phyloP scores from a whole-genome alignment of 2,888 invertebrate genomes.

The Drosophila meridionalis region DNA sequence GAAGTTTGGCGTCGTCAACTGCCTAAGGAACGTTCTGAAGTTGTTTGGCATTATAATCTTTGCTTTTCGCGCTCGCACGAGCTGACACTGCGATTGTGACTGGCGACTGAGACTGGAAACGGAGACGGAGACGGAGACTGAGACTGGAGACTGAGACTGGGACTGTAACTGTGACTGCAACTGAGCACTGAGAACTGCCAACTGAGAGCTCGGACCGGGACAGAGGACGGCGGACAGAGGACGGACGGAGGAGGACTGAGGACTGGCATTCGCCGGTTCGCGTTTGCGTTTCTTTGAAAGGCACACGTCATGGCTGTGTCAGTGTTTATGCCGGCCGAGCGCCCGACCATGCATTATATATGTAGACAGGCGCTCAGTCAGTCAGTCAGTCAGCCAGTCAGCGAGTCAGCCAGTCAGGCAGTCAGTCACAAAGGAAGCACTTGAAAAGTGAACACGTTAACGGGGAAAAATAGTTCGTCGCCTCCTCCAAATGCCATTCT shows the following conservation, averaged over 20 bases:
- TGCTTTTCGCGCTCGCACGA: conserved; percentile 54
- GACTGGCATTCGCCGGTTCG: conserved; percentile 59
- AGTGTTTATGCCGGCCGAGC: conserved; percentile 67
- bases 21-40: conserved; percentile 49
- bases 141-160: conserved; percentile 8
- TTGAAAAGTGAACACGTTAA: conserved; percentile 75
- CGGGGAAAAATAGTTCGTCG: conserved; percentile 76
- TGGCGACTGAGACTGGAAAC: conserved; percentile 14
- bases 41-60: conserved; percentile 69
- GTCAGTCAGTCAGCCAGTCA: conserved; percentile 22
- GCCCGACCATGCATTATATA: conserved; percentile 61
- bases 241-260: conserved; percentile 8
- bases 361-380: conserved; percentile 64
- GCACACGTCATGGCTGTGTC: conserved; percentile 73
- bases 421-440: conserved; percentile 71
- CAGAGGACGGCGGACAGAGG: conserved; percentile 9
- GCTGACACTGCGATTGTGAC: conserved; percentile 39
- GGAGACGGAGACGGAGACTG: conserved; percentile 11
- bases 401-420: conserved; percentile 41
- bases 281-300: conserved; percentile 72
- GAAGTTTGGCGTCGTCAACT: conserved; percentile 48
- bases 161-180: conserved; percentile 14
- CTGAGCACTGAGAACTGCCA: conserved; percentile 25
- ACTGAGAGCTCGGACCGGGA: conserved; percentile 16
- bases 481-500: conserved; percentile 60